A percentile compares a stretch with the other conserved stretches of the same genome.
Conservation (phyloP, 2,797 vertebrate species). For the Rhinichthys osculus region DNA sequence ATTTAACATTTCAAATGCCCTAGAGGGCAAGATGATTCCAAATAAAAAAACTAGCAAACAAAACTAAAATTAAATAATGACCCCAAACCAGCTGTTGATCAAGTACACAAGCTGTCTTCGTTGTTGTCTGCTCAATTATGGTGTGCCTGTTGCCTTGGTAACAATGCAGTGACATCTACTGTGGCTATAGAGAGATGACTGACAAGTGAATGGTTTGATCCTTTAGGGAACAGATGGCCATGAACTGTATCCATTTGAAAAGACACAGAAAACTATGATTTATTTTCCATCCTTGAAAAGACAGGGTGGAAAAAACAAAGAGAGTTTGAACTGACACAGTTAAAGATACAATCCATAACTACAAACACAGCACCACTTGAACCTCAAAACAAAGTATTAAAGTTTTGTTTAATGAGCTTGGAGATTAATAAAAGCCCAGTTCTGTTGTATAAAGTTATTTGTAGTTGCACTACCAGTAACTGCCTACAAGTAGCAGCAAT, state of each 20-base stretch:
- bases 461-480: constrained; percentile 2
- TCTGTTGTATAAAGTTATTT: not conserved
- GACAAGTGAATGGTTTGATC: constrained; percentile 16
- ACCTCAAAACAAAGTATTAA: constrained; percentile 32
- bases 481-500: constrained; percentile 14
- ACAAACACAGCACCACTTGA: constrained; percentile 44
- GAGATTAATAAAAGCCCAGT: not conserved
- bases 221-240: not conserved
- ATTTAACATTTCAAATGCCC: constrained; percentile 20
- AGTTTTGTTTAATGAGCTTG: constrained; percentile 10
- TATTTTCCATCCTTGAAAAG: not conserved
- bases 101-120: constrained; percentile 8
- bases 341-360: constrained; percentile 29
- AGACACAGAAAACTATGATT: constrained; percentile 2
- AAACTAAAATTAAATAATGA: constrained; percentile 18
- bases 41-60: constrained; percentile 13
- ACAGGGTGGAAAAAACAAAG: not conserved
- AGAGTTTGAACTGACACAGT: not conserved
- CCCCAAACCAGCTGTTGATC: constrained; percentile 5
- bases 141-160: constrained; percentile 4
- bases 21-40: constrained; percentile 16
- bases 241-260: not conserved
- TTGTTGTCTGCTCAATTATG: constrained; percentile 10
- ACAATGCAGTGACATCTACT: not conserved
- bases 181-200: constrained; percentile 1